Evolutionary conservation across 2,888 invertebrate genomes (phyloP).

Genomic region (Tiliacea citrago): DNA sequence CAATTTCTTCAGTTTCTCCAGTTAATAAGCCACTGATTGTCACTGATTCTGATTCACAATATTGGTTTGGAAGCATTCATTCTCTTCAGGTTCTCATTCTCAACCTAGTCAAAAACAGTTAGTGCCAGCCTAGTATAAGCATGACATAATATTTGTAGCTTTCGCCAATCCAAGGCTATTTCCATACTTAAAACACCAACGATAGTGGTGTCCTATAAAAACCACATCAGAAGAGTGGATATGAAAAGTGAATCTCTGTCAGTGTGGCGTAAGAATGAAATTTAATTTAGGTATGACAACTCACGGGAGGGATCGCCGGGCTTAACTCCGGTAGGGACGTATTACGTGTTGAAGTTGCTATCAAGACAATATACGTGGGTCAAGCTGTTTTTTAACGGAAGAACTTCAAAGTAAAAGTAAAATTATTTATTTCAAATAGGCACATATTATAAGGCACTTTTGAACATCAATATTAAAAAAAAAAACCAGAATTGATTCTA

Average conservation of each 20-base stretch:
- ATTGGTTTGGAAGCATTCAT: no score
- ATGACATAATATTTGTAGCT: neutral
- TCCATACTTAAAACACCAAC: neutral
- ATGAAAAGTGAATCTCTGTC: conserved; percentile 70
- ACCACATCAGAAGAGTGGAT: conserved; percentile 41
- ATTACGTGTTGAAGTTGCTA: conserved; percentile 67
- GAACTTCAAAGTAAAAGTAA: no score
- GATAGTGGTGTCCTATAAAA: conserved; percentile 16
- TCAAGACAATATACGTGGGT: neutral
- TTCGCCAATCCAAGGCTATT: neutral
- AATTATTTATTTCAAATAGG: no score
- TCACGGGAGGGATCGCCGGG: conserved; percentile 71
- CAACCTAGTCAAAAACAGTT: no score
- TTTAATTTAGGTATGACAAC: conserved; percentile 76
- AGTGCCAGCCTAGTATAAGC: neutral
- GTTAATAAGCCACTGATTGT: neutral
- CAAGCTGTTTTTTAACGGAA: neutral
- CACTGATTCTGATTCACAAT: no score
- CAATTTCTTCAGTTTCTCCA: neutral
- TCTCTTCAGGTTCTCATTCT: no score
- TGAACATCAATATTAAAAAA: no score
- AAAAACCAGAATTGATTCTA: no score
- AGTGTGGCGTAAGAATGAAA: conserved; percentile 71
- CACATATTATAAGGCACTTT: no score
- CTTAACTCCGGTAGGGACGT: conserved; percentile 64